Base-by-base conservation (phyloP, 2,797 vertebrate genomes). In the Falco cherrug region DNA sequence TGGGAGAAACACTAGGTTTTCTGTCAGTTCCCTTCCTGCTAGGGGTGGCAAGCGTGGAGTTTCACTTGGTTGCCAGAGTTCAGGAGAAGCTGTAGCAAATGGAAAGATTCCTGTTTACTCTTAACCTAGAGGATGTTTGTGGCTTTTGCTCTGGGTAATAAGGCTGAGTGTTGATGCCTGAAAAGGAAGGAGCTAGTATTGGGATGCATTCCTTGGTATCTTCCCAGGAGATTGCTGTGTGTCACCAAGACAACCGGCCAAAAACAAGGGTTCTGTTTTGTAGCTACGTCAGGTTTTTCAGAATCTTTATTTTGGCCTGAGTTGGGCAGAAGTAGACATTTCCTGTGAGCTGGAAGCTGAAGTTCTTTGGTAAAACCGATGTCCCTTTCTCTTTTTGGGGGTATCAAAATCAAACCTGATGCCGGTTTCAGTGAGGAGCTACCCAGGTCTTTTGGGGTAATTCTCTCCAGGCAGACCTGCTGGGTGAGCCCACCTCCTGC, bases 101-200 rank as follows among this genome's bases (percentile, higher is more conserved):
- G 77, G 88, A 93, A 87, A 87, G 90, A 83, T 84, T 93, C 87
- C 56, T 96, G 78, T 96, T 92, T 92, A 70, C 92, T 93, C 56
- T 84, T 90, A 85, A 85, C 90, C 78, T 28, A 93, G 90, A 96
- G 95, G 90, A 96, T 96, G 92, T 94, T 97, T 97, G 93, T 93
- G 93, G 89, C 93, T 93, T 95, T 93, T 82, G 17, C 43, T 86
- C 94, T 67, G 95, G 80, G 60, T 91, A 91, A 65, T 59, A 63
- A 76, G 83, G 76, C 89, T 53, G 84, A 65, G 47, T 67, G 92
- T 45, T 92, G 89, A 91, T 96, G 94, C 94, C 96, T 95, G 91
- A 95, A 95, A 95, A 96, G 95, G 94, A 96, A 96, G 83, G 65
- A 94, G 89, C 77, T 74, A 10, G 2, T 37, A 65, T 84, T 83